Evolutionary conservation across 1,140 invertebrate genomes (phyloP), one percentile per base, ranked within the genome.

Genomic region (Episyrphus balteatus): DNA sequence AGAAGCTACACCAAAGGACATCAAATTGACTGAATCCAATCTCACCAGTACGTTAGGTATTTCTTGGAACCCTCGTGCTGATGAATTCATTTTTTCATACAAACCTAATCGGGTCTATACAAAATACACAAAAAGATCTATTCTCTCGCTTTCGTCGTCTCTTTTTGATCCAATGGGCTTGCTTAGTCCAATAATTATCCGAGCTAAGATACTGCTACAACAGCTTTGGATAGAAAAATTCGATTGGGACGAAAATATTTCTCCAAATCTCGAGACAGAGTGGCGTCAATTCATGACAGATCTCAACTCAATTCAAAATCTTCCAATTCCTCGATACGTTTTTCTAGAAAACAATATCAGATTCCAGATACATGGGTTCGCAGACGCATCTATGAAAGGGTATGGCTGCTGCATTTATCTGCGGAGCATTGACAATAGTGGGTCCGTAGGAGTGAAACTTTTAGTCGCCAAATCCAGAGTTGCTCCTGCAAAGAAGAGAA

Each of bases 341-440:
- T 31, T 21, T n/a, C 3, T 18, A 14, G 17, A 26, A n/a, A 37
- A 7, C 7, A 26, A 38, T 13, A 3, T 5, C 3, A 26, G 21
- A 3, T 26, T 5, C 21, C 8, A 26, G 8, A 6, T 37, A 14
- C 36, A 26, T 30, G 34, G 36, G 7, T 46, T 18, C 17, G 13
- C 32, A 14, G 33, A 37, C 12, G 15, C 40, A 37, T 42, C 39
- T 0, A 37, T 34, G 13, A 19, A 15, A 18, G 37, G 34, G 11
- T 41, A 49, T 40, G 43, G 43, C n/a, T 49, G 46, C 9, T 36
- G 32, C 18, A n/a, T 40, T 2, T 49, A 41, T 21, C 50, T 49
- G 54, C 34, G 42, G 9, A 15, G 38, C 36, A 11, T 26, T 18
- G n/a, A 34, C 48, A 18, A 9, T 12, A 6, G 13, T n/a, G 36